Base-by-base conservation (phyloP, 1,140 invertebrate genomes). In the Cylas formicarius region DNA sequence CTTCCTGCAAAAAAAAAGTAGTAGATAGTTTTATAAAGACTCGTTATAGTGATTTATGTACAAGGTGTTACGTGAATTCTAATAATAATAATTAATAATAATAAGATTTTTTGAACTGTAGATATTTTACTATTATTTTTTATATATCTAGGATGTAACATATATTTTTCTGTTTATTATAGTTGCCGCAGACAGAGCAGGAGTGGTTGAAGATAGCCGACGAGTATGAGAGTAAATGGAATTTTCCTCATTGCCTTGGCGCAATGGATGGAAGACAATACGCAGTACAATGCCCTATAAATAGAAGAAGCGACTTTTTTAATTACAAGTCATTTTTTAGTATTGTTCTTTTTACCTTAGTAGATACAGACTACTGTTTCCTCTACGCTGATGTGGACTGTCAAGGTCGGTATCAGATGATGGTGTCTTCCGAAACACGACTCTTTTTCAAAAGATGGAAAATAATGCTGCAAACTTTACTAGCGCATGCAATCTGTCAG, bases 301-400 rank as follows among this genome's bases (percentile, higher is more conserved):
- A 52, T 29, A 46, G 39, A 22, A 51, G 53, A 3, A 40, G 41
- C 13, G 32, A 48, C 33, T 58, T 45, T 43, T 55, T 36, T 16
- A 60, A 60, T 33, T 60, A 60, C 32, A 60, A 60, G 32, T 39
- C 35, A 18, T 40, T 29, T 8, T 53, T 44, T 35, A 51, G 44
- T 27, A 49, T 50, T 10, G 53, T 59, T 6, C 19, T 60, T 3
- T 28, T 56, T 44, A 51, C 42, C 6, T 18, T 41, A n/a, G 45
- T 44, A 4, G 42, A 44, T 19, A 35, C 32, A 11, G 20, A 44
- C 6, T 50, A 46, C 28, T 48, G 53, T 24, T 69, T 69, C 39
- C 44, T 60, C 9, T 60, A 37, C 28, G 43, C 62, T 26, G 59
- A 71, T 52, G 49, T 68, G 20, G 63, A 62, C 5, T 48, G 47